Evolutionary conservation across 1,140 invertebrate genomes (phyloP).

Genomic region (Pseudomyrmex dendroicus): DNA sequence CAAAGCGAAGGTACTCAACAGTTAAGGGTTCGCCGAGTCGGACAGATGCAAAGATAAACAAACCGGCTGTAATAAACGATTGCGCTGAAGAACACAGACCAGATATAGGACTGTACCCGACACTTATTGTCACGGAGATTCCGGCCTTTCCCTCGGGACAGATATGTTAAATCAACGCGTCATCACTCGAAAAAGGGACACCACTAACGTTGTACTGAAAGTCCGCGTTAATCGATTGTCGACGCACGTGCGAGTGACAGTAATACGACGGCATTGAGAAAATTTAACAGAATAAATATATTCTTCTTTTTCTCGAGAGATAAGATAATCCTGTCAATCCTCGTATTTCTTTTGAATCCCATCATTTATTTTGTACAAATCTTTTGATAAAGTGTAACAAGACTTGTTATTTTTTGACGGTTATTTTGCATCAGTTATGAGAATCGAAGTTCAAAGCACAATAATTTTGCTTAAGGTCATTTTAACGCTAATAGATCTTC

Average conservation of each 20-base stretch:
- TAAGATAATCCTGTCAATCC: neutral
- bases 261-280: neutral
- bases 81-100: constrained; percentile 54
- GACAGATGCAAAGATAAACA: constrained; percentile 77
- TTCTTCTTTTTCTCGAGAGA: too few relatives aligned
- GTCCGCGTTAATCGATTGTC: constrained; percentile 35
- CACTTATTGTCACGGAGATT: constrained; percentile 67
- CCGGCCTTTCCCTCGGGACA: constrained; percentile 48
- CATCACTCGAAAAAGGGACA: neutral
- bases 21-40: constrained; percentile 75
- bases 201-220: neutral
- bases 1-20: constrained; percentile 60
- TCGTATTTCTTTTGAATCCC: neutral
- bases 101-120: constrained; percentile 40
- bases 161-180: constrained; percentile 68
- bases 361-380: neutral
- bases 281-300: neutral
- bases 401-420: neutral
- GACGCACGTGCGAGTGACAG: constrained; percentile 9
- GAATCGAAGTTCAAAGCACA: constrained; percentile 27
- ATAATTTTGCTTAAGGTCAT: constrained; percentile 44
- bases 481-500: constrained; percentile 50
- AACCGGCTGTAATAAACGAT: constrained; percentile 74
- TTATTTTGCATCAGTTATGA: constrained; percentile 11
- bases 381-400: neutral